Percentiles rank a stretch among this genome's conserved stretches.
phyloP scores from a whole-genome alignment of 92 coral and sea anemone genomes.

The Phenganax subtilis region DNA sequence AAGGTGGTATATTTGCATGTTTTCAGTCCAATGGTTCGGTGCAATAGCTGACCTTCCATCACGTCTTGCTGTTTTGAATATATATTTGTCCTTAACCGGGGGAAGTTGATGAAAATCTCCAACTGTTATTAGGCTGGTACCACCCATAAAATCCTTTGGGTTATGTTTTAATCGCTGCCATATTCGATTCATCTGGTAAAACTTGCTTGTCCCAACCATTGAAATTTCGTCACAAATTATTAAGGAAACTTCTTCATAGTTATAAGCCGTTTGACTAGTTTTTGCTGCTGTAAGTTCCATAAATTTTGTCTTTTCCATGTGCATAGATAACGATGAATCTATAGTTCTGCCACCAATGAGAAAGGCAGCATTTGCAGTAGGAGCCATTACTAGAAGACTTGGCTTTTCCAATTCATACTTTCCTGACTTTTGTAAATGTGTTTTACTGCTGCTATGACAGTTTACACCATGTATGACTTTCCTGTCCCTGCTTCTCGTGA shows the following conservation, averaged over 20 bases:
- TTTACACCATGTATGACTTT: slow-evolving; percentile 10
- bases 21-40: slow-evolving; percentile 18
- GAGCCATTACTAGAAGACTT: slow-evolving; percentile 23
- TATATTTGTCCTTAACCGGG: slow-evolving; percentile 7
- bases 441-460: slow-evolving; percentile 13
- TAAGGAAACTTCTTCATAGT: slow-evolving; percentile 20
- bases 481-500: slow-evolving; percentile 20
- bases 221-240: slow-evolving; percentile 25
- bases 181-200: slow-evolving; percentile 13
- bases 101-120: slow-evolving; percentile 22
- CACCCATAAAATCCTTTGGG: background rate
- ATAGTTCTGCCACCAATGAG: slow-evolving; percentile 22
- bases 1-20: slow-evolving; percentile 2
- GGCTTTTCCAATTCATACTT: slow-evolving; percentile 9
- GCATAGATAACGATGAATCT: slow-evolving; percentile 3
- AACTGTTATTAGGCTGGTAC: slow-evolving; percentile 17
- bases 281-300: slow-evolving; percentile 4
- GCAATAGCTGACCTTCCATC: slow-evolving; percentile 4
- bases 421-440: slow-evolving; percentile 13
- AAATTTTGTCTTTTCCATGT: slow-evolving; percentile 7
- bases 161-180: slow-evolving; percentile 10
- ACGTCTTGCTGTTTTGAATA: slow-evolving; percentile 12
- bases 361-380: slow-evolving; percentile 23
- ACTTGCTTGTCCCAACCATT: slow-evolving; percentile 16
- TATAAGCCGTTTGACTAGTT: slow-evolving; percentile 10